Evolutionary conservation across 1,140 invertebrate species (phyloP), one percentile per base, ranked within the genome.

Genomic region (Aphelenchoides besseyi): DNA sequence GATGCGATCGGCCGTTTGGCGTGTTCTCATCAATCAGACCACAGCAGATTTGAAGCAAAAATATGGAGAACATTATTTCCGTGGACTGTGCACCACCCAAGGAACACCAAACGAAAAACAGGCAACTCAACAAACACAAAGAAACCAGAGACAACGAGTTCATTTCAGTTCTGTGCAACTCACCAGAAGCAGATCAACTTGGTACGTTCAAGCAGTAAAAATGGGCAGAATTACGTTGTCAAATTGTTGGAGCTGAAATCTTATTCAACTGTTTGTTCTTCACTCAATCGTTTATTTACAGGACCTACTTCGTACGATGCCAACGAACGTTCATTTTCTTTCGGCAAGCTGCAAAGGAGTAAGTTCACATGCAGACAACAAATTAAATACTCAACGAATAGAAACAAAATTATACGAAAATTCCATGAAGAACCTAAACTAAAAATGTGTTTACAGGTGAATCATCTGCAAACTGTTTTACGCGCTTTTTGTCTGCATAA

Each of bases 281-380:
- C n/a, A n/a, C n/a, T n/a, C n/a, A n/a, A n/a, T n/a, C n/a, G n/a
- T n/a, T n/a, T n/a, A n/a, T n/a, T n/a, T n/a, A n/a, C n/a, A n/a
- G n/a, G 87, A 88, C 71, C 79, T 88, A 9, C 82, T 88, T 78
- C 77, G 87, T 66, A 88, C 87, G 2, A 88, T 88, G 86, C 87
- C 87, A 3, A 83, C 75, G 32, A 88, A 88, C 76, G 81, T 87
- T 59, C 87, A 87, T 71, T 88, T 88, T 68, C 84, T 85, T 70
- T 80, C 83, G 8, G 77, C 79, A 26, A 83, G 80, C 32, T 86
- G 85, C 32, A 87, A 87, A 78, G 87, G 87, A 74, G 87, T 87
- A 72, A 81, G 75, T n/a, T n/a, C n/a, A n/a, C n/a, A n/a, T n/a
- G n/a, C n/a, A n/a, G n/a, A n/a, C n/a, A n/a, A n/a, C n/a, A n/a